Percentiles rank a stretch among this genome's conserved stretches.
Conservation (phyloP, 1,140 invertebrate species). For the Scaptodrosophila lebanonensis region DNA sequence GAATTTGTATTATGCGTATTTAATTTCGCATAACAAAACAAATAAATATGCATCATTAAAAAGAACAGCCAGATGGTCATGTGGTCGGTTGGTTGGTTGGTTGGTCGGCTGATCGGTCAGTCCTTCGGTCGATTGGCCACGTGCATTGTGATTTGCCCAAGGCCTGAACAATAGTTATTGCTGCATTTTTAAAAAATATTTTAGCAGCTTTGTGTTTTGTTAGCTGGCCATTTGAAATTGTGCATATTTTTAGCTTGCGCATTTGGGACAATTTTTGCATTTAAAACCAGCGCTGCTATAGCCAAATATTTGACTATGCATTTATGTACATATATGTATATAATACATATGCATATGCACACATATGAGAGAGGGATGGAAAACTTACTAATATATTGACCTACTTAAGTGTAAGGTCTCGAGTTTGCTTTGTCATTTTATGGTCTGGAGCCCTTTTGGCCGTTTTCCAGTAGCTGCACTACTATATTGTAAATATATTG, state of each 20-base stretch:
- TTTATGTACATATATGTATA: neutral
- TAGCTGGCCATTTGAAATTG: too few species aligned
- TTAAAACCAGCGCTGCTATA: constrained; percentile 10
- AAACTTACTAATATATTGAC: constrained; percentile 41
- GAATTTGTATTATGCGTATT: constrained; percentile 20
- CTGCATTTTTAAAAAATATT: too few species aligned
- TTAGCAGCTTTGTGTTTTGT: too few species aligned
- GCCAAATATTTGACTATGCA: neutral
- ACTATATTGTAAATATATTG: constrained; percentile 32
- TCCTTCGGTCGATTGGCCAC: too few species aligned
- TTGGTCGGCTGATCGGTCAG: too few species aligned
- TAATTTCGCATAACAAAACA: constrained; percentile 41
- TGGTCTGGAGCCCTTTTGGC: neutral
- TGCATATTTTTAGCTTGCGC: too few species aligned
- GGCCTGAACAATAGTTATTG: too few species aligned
- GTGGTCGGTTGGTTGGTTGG: too few species aligned
- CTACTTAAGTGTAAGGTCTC: constrained; percentile 44
- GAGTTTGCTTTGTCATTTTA: constrained; percentile 8
- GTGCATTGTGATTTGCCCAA: too few species aligned
- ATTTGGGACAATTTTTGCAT: too few species aligned
- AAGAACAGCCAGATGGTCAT: constrained; percentile 22
- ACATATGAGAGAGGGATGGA: too few species aligned
- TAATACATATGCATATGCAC: too few species aligned
- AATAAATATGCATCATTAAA: constrained; percentile 42
- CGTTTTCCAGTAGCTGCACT: constrained; percentile 19